Conservation (phyloP, 2,888 invertebrate genomes). For the Nemoura dubitans region DNA sequence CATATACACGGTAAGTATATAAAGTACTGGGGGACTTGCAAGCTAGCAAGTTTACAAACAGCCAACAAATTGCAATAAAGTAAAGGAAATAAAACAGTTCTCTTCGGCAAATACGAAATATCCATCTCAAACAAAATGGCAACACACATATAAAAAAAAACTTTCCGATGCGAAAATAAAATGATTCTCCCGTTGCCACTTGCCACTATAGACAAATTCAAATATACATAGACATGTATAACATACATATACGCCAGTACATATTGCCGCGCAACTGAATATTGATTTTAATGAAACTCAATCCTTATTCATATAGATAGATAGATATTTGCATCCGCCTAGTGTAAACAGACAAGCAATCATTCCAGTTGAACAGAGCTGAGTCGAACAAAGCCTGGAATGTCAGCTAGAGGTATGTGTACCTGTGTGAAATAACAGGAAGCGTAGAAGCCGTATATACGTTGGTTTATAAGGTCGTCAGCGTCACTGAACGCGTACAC, state of each 20-base stretch:
- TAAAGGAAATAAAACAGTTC: not conserved
- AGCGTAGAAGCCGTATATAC: not conserved
- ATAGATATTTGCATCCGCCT: not conserved
- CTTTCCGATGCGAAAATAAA: not conserved
- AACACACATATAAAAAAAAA: not conserved
- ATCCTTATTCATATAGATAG: not conserved
- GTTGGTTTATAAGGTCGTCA: not conserved
- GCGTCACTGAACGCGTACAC: not conserved
- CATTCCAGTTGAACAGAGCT: not conserved
- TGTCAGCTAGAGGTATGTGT: not conserved
- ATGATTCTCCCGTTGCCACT: not conserved
- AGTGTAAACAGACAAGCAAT: not conserved
- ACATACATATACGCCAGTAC: not conserved
- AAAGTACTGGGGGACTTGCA: not conserved
- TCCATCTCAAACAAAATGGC: not conserved
- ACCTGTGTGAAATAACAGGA: not conserved
- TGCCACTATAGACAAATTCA: constrained; percentile 1
- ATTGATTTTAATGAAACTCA: not conserved
- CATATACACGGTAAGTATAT: no score
- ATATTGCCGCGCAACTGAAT: not conserved
- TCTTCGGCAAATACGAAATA: not conserved
- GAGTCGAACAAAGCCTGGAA: not conserved
- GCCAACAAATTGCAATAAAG: constrained; percentile 12
- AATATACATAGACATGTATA: not conserved
- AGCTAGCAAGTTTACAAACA: not conserved